phyloP scores from a whole-genome alignment of 2,888 invertebrate genomes.

The Fragum sueziense region DNA sequence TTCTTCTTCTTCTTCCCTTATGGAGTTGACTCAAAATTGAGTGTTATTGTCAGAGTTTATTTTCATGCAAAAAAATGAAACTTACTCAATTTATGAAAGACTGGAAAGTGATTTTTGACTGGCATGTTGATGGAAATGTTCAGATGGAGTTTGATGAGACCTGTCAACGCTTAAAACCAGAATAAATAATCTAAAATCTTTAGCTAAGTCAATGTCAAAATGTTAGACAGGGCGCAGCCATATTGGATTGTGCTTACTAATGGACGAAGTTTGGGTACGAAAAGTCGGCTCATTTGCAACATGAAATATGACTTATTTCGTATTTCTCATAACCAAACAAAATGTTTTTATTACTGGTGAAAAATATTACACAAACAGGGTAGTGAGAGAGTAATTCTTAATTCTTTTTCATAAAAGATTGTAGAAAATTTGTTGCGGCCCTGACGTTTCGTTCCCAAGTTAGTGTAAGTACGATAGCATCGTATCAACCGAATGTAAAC shows the following conservation, averaged over 20 bases:
- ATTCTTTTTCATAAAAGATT: no score
- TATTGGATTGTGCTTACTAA: constrained; percentile 57
- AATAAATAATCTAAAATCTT: background rate
- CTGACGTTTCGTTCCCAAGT: background rate
- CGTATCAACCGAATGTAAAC: constrained; percentile 53
- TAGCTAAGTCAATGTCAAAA: background rate
- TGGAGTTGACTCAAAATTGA: no score
- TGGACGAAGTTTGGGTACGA: constrained; percentile 3
- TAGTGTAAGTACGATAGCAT: constrained; percentile 31
- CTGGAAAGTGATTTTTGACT: constrained; percentile 50
- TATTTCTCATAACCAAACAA: no score
- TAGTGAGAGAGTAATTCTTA: no score
- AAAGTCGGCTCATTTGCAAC: background rate
- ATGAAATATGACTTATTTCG: no score
- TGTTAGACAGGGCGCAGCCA: constrained; percentile 52
- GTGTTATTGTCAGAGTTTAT: no score
- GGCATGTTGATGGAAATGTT: constrained; percentile 26
- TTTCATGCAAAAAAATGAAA: no score
- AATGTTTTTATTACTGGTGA: no score
- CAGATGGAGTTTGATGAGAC: background rate
- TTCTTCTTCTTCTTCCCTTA: no score
- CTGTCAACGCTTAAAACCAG: background rate
- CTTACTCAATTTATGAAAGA: constrained; percentile 56
- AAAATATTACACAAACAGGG: no score
- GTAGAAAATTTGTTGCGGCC: background rate